Evolutionary conservation across 2,797 vertebrate species (phyloP).

Genomic region (Rhinatrema bivittatum): DNA sequence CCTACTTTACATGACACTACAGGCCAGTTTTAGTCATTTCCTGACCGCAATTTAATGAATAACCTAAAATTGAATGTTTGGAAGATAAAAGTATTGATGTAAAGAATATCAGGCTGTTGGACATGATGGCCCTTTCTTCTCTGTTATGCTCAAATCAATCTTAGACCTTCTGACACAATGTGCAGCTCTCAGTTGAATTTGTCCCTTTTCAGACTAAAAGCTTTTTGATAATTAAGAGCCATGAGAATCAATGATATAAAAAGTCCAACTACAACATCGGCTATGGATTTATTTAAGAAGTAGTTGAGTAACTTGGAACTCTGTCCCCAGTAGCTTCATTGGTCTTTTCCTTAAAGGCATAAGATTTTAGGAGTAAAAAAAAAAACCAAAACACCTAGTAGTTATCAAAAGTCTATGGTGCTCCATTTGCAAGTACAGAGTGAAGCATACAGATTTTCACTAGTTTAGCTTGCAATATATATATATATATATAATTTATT

Average conservation of each 20-base stretch:
- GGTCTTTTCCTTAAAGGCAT: slow-evolving; percentile 42
- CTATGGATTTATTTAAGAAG: slow-evolving; percentile 50
- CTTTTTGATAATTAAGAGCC: slow-evolving; percentile 49
- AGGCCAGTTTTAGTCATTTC: slow-evolving; percentile 2
- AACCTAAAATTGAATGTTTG: background rate
- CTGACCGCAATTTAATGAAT: slow-evolving; percentile 6
- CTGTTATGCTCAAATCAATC: slow-evolving; percentile 24
- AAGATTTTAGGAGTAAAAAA: slow-evolving; percentile 46
- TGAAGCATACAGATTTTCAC: slow-evolving; percentile 19
- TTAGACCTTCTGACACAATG: background rate
- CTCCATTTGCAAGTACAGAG: slow-evolving; percentile 1
- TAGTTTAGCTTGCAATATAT: slow-evolving; percentile 30
- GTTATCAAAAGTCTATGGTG: slow-evolving; percentile 48
- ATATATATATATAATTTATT: too few relatives aligned
- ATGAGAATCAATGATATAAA: slow-evolving; percentile 42
- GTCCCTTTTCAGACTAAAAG: slow-evolving; percentile 31
- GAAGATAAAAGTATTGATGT: slow-evolving; percentile 1
- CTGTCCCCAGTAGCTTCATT: too few relatives aligned
- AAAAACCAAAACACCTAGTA: too few relatives aligned
- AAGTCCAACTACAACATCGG: slow-evolving; percentile 29
- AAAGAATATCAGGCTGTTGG: background rate
- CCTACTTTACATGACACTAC: background rate
- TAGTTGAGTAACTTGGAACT: slow-evolving; percentile 20
- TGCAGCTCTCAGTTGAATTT: slow-evolving; percentile 34
- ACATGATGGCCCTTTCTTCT: background rate